Evolutionary conservation across 1,140 invertebrate species (phyloP), one percentile per base, ranked within the genome.

Genomic region (Philotrypesis tridentata): DNA sequence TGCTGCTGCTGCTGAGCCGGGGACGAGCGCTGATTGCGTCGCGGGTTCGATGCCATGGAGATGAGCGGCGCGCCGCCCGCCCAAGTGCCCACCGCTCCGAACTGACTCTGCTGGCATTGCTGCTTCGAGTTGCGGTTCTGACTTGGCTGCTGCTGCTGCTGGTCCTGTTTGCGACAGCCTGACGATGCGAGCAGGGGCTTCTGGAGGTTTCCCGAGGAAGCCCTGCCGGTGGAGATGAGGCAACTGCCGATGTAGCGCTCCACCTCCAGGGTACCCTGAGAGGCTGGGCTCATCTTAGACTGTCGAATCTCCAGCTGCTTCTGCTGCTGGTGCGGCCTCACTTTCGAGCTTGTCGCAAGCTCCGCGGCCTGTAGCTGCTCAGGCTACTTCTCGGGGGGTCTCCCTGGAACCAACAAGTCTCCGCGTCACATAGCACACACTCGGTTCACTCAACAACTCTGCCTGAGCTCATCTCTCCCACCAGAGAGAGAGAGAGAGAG

Each of bases 211-310:
- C 73, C 67, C 1, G 86, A 71, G 0, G 17, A 9, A 85, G 84
- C 11, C 48, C 89, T 83, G 5, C 86, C 86, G 76, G 84, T 88
- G 88, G 92, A 92, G 21, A 95, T 94, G 67, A 95, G 87, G 87
- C 93, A 94, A 82, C 93, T 94, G 79, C 94, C 94, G 82, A 94
- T 93, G 89, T 94, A 95, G 85, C 94, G 92, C 90, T 95, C 94
- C 85, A 95, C 93, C 90, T 94, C 93, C 75, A 94, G 85, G 77
- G 90, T 88, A 83, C 91, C 91, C 87, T 93, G 92, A 43, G 93
- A 94, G 85, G 93, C 93, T 68, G 93, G 94, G 92, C 94, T 94
- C 94, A 94, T 94, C 77, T 67, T 80, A 21, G 21, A 17, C 31
- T 68, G 37, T 11, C 0, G 37, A 21, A n/a, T 17, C 55, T 63